Percentiles rank a stretch among this genome's conserved stretches.
These are phyloP conservation scores for Petrolisthes cinctipes DNA, from an alignment of 2,888 invertebrate species.

Conservation along the genomic window DNA sequence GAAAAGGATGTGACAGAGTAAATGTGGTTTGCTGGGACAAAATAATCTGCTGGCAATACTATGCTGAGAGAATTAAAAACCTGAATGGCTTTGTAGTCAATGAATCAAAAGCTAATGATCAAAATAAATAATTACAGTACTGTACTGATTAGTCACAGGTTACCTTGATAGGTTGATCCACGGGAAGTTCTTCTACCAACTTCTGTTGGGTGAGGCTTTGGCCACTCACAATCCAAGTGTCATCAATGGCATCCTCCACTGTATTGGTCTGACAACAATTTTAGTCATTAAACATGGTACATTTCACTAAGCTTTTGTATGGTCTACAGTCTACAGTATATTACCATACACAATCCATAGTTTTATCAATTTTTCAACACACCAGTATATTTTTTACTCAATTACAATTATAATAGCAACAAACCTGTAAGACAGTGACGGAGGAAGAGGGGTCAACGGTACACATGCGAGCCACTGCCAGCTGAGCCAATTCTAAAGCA, in stretches of 20 bases:
- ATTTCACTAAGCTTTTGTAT: neutral
- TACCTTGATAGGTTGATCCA: slow-evolving; percentile 72
- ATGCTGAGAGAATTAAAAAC: too few species aligned
- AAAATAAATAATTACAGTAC: too few species aligned
- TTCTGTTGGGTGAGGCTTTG: slow-evolving; percentile 83
- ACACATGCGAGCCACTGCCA: slow-evolving; percentile 87
- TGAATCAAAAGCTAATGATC: too few species aligned
- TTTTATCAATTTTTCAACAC: neutral
- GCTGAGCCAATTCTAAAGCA: slow-evolving; percentile 81
- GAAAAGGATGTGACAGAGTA: too few species aligned
- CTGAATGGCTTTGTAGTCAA: too few species aligned
- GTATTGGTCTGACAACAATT: slow-evolving; percentile 74
- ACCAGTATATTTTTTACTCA: too few species aligned
- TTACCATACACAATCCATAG: neutral
- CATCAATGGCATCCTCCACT: slow-evolving; percentile 82
- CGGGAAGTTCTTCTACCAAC: slow-evolving; percentile 77
- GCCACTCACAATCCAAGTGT: slow-evolving; percentile 92
- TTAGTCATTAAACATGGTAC: too few species aligned
- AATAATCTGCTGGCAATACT: too few species aligned
- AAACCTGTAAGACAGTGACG: slow-evolving; percentile 78
- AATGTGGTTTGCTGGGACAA: too few species aligned
- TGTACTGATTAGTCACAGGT: neutral
- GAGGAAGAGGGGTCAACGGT: slow-evolving; percentile 82
- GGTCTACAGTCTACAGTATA: neutral
- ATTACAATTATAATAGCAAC: slow-evolving; percentile 28